phyloP scores from a whole-genome alignment of 2,888 invertebrate genomes.

The Ganaspis brasiliensis region DNA sequence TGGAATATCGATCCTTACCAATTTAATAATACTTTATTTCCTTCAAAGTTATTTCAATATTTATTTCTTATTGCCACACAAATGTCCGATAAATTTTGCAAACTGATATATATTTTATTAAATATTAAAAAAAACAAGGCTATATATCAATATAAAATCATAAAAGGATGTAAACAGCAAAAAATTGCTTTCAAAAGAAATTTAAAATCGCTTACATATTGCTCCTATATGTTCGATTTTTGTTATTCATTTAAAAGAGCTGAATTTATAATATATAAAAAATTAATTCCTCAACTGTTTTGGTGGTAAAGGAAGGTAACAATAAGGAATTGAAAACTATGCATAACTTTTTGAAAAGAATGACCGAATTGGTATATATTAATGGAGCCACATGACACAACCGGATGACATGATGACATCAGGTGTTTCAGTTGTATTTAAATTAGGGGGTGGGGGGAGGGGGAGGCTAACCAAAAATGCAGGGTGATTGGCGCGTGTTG shows the following conservation, averaged over 20 bases:
- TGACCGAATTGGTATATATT: neutral
- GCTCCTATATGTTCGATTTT: neutral
- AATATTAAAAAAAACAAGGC: too few species aligned
- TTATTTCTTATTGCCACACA: neutral
- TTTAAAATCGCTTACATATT: neutral
- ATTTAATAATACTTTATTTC: neutral
- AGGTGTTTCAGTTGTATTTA: neutral
- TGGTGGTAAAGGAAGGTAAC: neutral
- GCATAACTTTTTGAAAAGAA: slow-evolving; percentile 9
- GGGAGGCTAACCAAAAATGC: neutral
- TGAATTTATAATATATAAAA: neutral
- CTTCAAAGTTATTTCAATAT: neutral
- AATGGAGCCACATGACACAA: slow-evolving; percentile 3
- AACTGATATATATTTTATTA: too few species aligned
- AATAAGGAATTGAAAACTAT: neutral
- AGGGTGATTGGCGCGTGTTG: neutral
- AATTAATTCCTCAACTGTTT: neutral
- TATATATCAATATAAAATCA: too few species aligned
- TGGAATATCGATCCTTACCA: neutral
- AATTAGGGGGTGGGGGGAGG: neutral
- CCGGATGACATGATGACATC: slow-evolving; percentile 24
- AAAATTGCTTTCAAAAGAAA: too few species aligned
- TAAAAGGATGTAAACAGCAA: too few species aligned
- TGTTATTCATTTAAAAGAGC: neutral
- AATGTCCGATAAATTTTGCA: too few species aligned